Evolutionary conservation across 1,140 invertebrate species (phyloP), one percentile per base, ranked within the genome.

Genomic region (Drosophila micromelanica): DNA sequence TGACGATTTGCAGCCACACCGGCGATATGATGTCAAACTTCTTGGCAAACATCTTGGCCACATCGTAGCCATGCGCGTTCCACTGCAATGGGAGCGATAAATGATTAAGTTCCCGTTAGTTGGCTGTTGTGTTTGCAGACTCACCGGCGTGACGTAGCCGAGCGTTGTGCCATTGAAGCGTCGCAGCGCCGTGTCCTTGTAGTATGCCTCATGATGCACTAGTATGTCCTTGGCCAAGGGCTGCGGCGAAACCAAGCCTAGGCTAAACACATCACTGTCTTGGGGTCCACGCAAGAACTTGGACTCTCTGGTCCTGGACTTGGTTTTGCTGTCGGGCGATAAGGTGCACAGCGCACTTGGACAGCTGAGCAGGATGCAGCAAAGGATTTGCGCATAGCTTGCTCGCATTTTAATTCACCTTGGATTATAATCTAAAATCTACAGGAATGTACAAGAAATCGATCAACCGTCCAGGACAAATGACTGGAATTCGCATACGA

Each of bases 11-110:
- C 6, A 99, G 93, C 98, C 98, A 99, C 0, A 99, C 98, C 3
- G 98, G 98, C 11, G 98, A 98, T 3, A 99, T 94, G 76, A 96
- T 96, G 52, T 96, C 96, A 80, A 99, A 98, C 92, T 99, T 99
- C 35, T 95, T 94, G 40, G 95, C 95, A 93, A 98, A 98, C 49
- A 94, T 95, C 93, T 98, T 98, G 0, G 97, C 96, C 40, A 98
- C 94, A 93, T 98, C 96, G 93, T 99, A 98, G 0, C 98, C 98
- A 93, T 97, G 96, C 67, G 94, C 95, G 92, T 99, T 99, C 98
- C 98, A 99, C 97, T 99, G 84, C 78, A 95, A 45, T 8, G 37
- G 15, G 62, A 55, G 60, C 13, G 46, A 40, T 11, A 49, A 52
- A n/a, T 42, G 23, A 0, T 15, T 12, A 40, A 35, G 5, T 12